Percentiles rank a stretch among this genome's conserved stretches.
Conservation (phyloP, 2,113 vertebrate genomes). For the Podiceps cristatus region DNA sequence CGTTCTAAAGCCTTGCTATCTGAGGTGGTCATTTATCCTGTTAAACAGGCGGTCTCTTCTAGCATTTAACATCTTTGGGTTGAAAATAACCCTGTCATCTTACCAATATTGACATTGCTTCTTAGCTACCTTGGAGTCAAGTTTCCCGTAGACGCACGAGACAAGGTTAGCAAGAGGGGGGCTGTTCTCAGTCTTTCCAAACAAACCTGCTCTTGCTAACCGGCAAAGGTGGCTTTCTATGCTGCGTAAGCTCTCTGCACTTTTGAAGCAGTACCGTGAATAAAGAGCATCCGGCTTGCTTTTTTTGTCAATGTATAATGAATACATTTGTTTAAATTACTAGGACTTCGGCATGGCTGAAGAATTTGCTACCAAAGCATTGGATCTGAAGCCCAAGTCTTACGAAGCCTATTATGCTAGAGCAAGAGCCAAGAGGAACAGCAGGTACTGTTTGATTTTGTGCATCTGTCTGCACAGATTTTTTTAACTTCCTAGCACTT, state of each 20-base stretch:
- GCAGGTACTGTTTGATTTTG: conserved; percentile 83
- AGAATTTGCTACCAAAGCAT: conserved; percentile 96
- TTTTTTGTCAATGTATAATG: accelerated
- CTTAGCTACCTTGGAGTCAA: neutral
- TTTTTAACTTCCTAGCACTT: neutral
- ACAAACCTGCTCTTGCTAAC: neutral
- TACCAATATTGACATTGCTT: neutral
- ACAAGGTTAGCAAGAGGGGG: neutral
- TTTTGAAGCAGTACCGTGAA: too few species aligned
- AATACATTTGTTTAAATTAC: neutral
- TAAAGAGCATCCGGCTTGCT: neutral
- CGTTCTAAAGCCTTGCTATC: neutral
- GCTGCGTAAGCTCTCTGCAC: neutral
- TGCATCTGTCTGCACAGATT: neutral
- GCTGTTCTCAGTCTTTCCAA: neutral
- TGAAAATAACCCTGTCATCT: neutral
- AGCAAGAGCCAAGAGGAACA: conserved; percentile 95
- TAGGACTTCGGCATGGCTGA: conserved; percentile 99
- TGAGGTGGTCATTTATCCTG: neutral
- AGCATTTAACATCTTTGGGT: neutral
- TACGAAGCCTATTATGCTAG: conserved; percentile 97
- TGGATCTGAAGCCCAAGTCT: conserved; percentile 96
- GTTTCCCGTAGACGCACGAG: neutral
- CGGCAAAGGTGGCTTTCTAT: neutral
- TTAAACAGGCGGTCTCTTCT: neutral